Evolutionary conservation across 2,113 vertebrate species (phyloP).

Genomic region (Pluvianellus socialis): DNA sequence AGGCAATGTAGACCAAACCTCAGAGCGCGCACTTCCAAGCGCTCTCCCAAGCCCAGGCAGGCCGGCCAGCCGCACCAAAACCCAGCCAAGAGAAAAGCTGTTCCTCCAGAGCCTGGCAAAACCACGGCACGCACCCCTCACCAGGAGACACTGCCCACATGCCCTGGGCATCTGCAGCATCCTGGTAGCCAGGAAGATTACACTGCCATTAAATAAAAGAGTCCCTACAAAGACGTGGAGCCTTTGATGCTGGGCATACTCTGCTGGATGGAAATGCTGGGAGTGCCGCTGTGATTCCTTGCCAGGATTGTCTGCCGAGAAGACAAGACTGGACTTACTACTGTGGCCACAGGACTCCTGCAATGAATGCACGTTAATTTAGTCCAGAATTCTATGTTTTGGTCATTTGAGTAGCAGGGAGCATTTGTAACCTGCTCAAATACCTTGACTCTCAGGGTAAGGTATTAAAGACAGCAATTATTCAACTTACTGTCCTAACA

Average conservation of each 20-base stretch:
- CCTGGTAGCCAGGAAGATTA: background rate
- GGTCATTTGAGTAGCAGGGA: background rate
- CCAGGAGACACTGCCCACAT: background rate
- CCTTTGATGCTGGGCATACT: fast-evolving
- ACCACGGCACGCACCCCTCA: background rate
- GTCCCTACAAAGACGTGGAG: background rate
- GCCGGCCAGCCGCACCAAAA: background rate
- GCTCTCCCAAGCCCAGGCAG: background rate
- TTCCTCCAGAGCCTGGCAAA: background rate
- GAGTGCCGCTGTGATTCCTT: fast-evolving
- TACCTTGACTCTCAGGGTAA: background rate
- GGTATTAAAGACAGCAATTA: background rate
- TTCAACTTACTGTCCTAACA: background rate
- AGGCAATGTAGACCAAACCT: background rate
- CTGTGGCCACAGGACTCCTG: background rate
- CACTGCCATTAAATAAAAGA: fast-evolving
- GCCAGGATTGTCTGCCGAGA: background rate
- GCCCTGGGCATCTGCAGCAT: background rate
- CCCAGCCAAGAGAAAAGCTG: background rate
- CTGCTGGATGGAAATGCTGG: background rate
- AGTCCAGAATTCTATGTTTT: background rate
- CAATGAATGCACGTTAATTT: background rate
- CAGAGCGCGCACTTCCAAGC: background rate
- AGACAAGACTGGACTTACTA: background rate
- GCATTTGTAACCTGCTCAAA: background rate